Percentiles rank a stretch among this genome's conserved stretches.
Conservation (phyloP, 2,888 invertebrate genomes). For the Azorinus chamasolen region DNA sequence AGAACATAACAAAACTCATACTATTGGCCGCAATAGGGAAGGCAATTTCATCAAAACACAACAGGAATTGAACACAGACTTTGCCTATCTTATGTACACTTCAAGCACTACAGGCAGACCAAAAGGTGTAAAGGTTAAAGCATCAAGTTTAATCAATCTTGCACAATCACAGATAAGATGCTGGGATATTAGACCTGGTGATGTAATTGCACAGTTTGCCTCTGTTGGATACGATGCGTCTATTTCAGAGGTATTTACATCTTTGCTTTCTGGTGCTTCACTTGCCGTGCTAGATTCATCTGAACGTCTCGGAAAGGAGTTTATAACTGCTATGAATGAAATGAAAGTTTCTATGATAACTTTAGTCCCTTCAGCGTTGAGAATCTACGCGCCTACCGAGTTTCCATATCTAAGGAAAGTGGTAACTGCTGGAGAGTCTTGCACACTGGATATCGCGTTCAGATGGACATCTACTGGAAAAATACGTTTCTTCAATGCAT, state of each 20-base stretch:
- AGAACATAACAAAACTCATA: neutral
- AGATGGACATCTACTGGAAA: conserved; percentile 91
- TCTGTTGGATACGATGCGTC: conserved; percentile 97
- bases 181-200: conserved; percentile 92
- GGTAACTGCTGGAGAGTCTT: conserved; percentile 95
- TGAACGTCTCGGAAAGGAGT: conserved; percentile 92
- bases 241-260: conserved; percentile 95
- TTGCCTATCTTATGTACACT: conserved; percentile 90
- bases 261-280: conserved; percentile 91
- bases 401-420: conserved; percentile 89
- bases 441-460: conserved; percentile 90
- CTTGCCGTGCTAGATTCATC: conserved; percentile 91
- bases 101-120: conserved; percentile 95
- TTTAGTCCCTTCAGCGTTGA: conserved; percentile 93
- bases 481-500: conserved; percentile 93
- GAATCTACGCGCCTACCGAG: conserved; percentile 88
- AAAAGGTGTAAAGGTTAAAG: conserved; percentile 94
- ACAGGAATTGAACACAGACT: conserved; percentile 37
- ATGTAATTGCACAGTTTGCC: conserved; percentile 94
- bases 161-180: conserved; percentile 95
- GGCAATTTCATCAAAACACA: neutral
- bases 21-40: neutral
- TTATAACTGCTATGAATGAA: conserved; percentile 90
- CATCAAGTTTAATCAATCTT: conserved; percentile 90
- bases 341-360: conserved; percentile 87